Percentiles rank a stretch among this genome's conserved stretches.
Evolutionary conservation across 2,888 invertebrate genomes (phyloP).

Genomic region (Nebria salina): DNA sequence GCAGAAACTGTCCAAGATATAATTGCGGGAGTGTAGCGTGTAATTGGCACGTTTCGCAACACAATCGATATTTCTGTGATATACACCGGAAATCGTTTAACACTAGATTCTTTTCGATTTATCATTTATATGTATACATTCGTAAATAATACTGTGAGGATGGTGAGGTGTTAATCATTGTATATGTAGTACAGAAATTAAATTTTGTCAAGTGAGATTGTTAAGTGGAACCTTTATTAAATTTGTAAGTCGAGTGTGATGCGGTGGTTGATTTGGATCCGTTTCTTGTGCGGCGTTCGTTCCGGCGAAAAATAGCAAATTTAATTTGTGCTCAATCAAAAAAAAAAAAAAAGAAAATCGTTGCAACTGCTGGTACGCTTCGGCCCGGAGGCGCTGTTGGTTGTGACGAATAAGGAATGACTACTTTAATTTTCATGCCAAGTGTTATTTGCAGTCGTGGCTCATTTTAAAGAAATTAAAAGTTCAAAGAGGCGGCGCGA

Average conservation of each 20-base stretch:
- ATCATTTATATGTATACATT: too few relatives aligned
- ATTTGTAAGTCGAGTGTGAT: background rate
- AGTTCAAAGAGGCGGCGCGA: conserved; percentile 49
- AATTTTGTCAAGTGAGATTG: too few relatives aligned
- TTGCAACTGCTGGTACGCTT: background rate
- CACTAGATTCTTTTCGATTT: too few relatives aligned
- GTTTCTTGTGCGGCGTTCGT: conserved; percentile 6
- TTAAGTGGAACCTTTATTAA: too few relatives aligned
- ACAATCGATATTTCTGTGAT: conserved; percentile 8
- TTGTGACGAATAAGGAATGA: conserved; percentile 51
- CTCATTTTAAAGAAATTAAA: conserved; percentile 52
- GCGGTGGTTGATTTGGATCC: background rate
- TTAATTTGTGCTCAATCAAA: conserved; percentile 47
- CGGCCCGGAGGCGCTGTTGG: conserved; percentile 23
- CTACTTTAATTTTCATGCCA: conserved; percentile 52
- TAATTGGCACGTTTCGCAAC: conserved; percentile 55
- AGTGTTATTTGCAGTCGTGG: conserved; percentile 50
- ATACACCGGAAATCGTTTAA: background rate
- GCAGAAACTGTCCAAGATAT: conserved; percentile 59
- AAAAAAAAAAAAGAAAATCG: background rate
- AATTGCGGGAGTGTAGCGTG: conserved; percentile 60
- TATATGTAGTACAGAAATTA: too few relatives aligned
- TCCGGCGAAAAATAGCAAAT: conserved; percentile 40
- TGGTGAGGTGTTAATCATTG: too few relatives aligned
- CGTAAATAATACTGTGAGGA: too few relatives aligned